Evolutionary conservation across 2,113 vertebrate species (phyloP), one percentile per base, ranked within the genome.

Genomic region (Chlamydotis undulata): DNA sequence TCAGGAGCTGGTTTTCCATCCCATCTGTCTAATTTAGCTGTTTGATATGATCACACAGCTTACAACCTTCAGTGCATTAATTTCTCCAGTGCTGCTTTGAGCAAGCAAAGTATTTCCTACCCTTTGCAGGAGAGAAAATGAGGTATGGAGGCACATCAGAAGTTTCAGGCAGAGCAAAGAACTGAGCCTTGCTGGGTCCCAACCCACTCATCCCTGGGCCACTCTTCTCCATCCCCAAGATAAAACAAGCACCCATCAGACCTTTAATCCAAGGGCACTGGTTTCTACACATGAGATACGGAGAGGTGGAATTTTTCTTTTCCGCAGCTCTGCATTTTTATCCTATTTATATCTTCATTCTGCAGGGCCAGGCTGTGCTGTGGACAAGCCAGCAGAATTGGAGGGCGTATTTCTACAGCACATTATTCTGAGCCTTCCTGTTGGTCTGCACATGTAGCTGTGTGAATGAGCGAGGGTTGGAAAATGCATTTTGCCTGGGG

Each of bases 401-500:
- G 29, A 93, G 41, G 60, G 70, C 23, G 1, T 53, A 68, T 95
- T 93, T 80, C 87, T 41, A 19, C 87, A 65, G 77, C 33, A 50
- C 35, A 39, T 87, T 87, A 75, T 87, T 79, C 84, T 4, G 10
- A 37, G 73, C 56, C 47, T 90, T 83, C 89, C 64, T 18, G 17
- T 71, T 68, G 92, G 87, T 70, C 82, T 74, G 93, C 87, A 90
- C 84, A 56, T 2, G 56, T 21, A 87, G 60, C 89, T 81, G 5
- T 74, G 93, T 67, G 76, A 89, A 91, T 43, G 69, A 97, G 83
- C 7, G 9, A 80, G 65, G 83, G 73, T 35, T 96, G 91, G 76
- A 84, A 74, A 95, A 95, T 60, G 76, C 18, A 69, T 96, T 97
- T 97, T 89, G 95, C 95, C 96, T 52, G 56, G 83, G 91, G 96